A percentile compares a stretch with the other conserved stretches of the same genome.
Evolutionary conservation across 2,797 vertebrate species (phyloP).

Genomic region (Menidia menidia): DNA sequence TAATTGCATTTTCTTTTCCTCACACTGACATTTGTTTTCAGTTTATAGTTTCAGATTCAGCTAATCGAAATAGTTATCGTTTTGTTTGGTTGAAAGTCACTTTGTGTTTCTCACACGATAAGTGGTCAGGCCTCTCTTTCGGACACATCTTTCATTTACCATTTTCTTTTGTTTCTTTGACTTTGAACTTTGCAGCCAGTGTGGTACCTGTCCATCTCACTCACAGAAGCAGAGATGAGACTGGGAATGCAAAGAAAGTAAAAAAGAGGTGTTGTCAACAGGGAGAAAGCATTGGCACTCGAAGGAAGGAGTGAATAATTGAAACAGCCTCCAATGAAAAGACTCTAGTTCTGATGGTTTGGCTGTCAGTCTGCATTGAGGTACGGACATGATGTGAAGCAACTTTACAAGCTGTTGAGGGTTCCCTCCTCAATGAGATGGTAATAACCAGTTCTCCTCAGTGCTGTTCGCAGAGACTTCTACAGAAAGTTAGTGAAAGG

Average conservation of each 20-base stretch:
- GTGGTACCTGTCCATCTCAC: slow-evolving; percentile 37
- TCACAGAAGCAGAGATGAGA: slow-evolving; percentile 11
- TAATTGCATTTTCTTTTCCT: slow-evolving; percentile 74
- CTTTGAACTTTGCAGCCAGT: slow-evolving; percentile 27
- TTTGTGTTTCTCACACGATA: slow-evolving; percentile 40
- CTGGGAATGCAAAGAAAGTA: slow-evolving; percentile 21
- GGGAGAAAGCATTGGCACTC: slow-evolving; percentile 48
- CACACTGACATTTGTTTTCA: slow-evolving; percentile 65
- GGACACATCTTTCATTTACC: slow-evolving; percentile 24
- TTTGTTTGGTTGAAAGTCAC: slow-evolving; percentile 63
- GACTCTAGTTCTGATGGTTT: slow-evolving; percentile 50
- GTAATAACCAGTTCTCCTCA: slow-evolving; percentile 67
- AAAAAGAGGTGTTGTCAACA: slow-evolving; percentile 50
- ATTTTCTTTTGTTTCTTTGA: slow-evolving; percentile 32
- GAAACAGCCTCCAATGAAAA: slow-evolving; percentile 63
- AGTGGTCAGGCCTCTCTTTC: slow-evolving; percentile 50
- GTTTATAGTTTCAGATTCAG: slow-evolving; percentile 72
- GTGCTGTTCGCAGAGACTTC: slow-evolving; percentile 16
- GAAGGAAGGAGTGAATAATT: slow-evolving; percentile 69
- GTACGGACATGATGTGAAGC: slow-evolving; percentile 54
- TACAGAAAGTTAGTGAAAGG: slow-evolving; percentile 50
- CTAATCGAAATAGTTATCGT: slow-evolving; percentile 67
- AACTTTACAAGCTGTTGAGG: slow-evolving; percentile 64
- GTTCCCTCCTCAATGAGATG: slow-evolving; percentile 64
- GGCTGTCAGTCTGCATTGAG: slow-evolving; percentile 59